Evolutionary conservation across 2,797 vertebrate genomes (phyloP).

Genomic region (Poeciliopsis turneri): DNA sequence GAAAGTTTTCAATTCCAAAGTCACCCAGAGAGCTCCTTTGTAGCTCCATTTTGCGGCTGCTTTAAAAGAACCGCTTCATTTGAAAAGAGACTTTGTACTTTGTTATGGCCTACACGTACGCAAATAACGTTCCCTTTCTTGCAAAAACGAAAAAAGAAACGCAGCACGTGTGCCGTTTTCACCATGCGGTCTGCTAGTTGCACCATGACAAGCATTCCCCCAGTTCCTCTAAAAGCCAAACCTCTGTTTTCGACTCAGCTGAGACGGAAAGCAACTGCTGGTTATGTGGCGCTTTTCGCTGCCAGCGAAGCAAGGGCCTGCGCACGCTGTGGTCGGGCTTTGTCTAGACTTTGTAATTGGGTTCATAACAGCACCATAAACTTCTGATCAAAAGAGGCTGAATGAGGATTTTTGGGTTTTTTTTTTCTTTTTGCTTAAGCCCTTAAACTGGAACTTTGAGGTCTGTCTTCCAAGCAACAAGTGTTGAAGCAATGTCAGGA

Average conservation of each 20-base stretch:
- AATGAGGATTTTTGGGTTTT: background rate
- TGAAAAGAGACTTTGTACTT: background rate
- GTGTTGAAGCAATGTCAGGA: background rate
- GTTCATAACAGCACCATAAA: conserved; percentile 47
- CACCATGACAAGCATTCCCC: conserved; percentile 26
- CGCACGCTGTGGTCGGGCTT: conserved; percentile 26
- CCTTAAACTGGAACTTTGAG: conserved; percentile 4
- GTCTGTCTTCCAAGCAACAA: conserved; percentile 5
- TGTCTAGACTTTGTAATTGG: conserved; percentile 61
- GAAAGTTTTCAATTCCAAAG: background rate
- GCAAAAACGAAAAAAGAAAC: background rate
- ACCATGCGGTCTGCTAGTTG: conserved; percentile 22
- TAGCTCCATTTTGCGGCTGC: background rate
- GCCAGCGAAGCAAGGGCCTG: conserved; percentile 28
- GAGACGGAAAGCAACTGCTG: conserved; percentile 32
- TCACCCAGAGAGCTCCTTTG: background rate
- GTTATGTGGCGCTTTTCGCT: conserved; percentile 44
- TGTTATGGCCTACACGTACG: background rate
- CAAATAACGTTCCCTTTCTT: background rate
- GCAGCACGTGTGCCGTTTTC: conserved; percentile 3
- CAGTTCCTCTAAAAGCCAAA: conserved; percentile 40
- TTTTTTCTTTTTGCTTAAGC: background rate
- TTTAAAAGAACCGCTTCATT: background rate
- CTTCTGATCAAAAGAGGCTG: conserved; percentile 39
- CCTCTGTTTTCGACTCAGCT: conserved; percentile 31